Base-by-base conservation (phyloP, 2,797 vertebrate genomes). In the Bufotes viridis region DNA sequence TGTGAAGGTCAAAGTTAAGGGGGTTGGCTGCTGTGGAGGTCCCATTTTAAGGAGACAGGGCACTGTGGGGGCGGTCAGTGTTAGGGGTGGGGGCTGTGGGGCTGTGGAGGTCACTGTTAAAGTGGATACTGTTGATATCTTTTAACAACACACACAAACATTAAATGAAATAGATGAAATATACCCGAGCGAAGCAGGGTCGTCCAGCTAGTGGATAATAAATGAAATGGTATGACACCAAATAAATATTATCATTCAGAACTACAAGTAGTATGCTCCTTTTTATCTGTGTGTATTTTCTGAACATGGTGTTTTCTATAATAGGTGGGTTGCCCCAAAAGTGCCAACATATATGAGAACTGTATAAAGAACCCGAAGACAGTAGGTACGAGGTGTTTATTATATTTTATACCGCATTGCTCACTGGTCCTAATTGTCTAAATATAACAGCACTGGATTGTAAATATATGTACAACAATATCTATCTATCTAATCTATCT, bases 341-440 rank as follows among this genome's bases (percentile, higher is more conserved):
- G 94, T 89, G 91, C 93, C 91, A 94, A 92, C 6, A 91, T 95
- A 69, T 98, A 97, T 82, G 96, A 97, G 94, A 98, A 98, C 92
- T 97, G 96, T 91, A 93, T 95, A 91, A 94, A 95, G 84, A 93
- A 93, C 84, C 91, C 87, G 87, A 92, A 90, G 84, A 80, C 86
- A 63, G 0, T 80, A 89, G 95, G 95, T 95, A 93, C 24, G 82
- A 53, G n/a, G 18, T 74, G 20, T 82, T 75, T 61, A 26, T 75
- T 82, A 51, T 63, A 69, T 20, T 69, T 18, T 24, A 60, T 11
- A 81, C 5, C 20, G 61, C 20, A n/a, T 79, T 51, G 51, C 51
- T 78, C 57, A 51, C 29, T 34, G 3, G 13, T 3, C 8, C 69
- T 2, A 70, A 7, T 61, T 65, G 63, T 65, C 63, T 20, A 65